These are phyloP conservation scores for Varanus salvator DNA, from an alignment of 2,113 vertebrate genomes.

Conservation along the genomic window DNA sequence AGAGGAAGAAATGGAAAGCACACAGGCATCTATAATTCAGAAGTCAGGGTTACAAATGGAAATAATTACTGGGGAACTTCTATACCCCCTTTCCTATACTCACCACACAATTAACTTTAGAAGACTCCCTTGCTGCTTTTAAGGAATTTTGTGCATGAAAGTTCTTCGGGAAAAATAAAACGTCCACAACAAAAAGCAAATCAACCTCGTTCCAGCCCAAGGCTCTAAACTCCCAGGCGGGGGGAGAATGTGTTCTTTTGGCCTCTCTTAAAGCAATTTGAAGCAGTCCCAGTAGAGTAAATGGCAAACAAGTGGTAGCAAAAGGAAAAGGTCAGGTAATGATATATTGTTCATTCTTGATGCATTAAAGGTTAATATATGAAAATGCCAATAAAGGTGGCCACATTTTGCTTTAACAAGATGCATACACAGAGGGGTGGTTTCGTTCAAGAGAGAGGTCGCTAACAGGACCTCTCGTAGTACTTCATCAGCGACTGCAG, in stretches of 20 bases:
- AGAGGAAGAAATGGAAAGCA: background rate
- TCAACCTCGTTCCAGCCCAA: background rate
- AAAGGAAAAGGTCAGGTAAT: conserved; percentile 16
- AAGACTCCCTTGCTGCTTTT: background rate
- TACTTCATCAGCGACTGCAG: background rate
- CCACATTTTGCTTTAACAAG: conserved; percentile 21
- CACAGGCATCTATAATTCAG: background rate
- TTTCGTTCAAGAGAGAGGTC: background rate
- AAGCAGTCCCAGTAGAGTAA: conserved; percentile 20
- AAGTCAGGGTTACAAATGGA: conserved; percentile 8
- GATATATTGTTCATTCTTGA: background rate
- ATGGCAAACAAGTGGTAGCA: conserved; percentile 21
- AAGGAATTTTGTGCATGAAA: background rate
- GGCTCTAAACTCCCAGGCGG: background rate
- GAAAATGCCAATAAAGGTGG: conserved; percentile 2
- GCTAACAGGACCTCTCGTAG: background rate
- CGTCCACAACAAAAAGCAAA: conserved; percentile 1
- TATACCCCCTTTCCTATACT: background rate
- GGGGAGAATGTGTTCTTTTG: background rate
- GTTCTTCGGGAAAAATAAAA: background rate
- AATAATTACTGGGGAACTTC: background rate
- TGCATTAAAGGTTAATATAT: conserved; percentile 20
- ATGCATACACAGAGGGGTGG: background rate
- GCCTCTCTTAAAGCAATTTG: conserved; percentile 12
- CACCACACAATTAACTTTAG: background rate